phyloP scores from a whole-genome alignment of 2,888 invertebrate species.

The Bombyx huttoni region DNA sequence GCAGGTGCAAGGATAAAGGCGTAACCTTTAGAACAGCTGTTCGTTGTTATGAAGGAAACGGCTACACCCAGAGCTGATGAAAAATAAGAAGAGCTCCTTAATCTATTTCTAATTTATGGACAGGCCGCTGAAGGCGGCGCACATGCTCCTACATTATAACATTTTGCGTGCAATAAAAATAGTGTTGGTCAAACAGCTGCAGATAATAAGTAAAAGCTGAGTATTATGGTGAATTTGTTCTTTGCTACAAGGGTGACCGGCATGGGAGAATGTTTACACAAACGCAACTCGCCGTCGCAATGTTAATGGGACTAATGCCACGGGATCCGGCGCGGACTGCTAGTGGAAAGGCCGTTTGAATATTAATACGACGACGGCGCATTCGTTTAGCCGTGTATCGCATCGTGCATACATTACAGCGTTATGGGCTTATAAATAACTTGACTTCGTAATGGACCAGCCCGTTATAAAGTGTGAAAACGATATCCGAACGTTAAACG shows the following conservation, averaged over 20 bases:
- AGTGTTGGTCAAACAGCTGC: slow-evolving; percentile 30
- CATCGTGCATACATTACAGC: slow-evolving; percentile 40
- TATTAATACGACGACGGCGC: slow-evolving; percentile 49
- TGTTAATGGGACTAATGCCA: slow-evolving; percentile 47
- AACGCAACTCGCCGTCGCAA: slow-evolving; percentile 31
- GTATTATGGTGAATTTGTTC: slow-evolving; percentile 23
- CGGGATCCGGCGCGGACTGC: slow-evolving; percentile 33
- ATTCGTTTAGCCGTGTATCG: slow-evolving; percentile 38
- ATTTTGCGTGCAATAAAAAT: slow-evolving; percentile 20
- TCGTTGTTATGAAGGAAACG: slow-evolving; percentile 44
- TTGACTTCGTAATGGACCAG: slow-evolving; percentile 20
- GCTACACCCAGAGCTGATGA: slow-evolving; percentile 29
- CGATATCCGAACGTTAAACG: slow-evolving; percentile 14
- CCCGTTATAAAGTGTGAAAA: slow-evolving; percentile 22
- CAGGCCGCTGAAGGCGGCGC: slow-evolving; percentile 16
- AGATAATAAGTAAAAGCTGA: slow-evolving; percentile 14
- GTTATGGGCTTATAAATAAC: slow-evolving; percentile 41
- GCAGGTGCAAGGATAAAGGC: slow-evolving; percentile 62
- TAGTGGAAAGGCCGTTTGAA: slow-evolving; percentile 55
- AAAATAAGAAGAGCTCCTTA: slow-evolving; percentile 34
- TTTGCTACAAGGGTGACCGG: slow-evolving; percentile 27
- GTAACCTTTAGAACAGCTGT: slow-evolving; percentile 66
- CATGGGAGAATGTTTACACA: slow-evolving; percentile 27
- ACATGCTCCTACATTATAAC: slow-evolving; percentile 21
- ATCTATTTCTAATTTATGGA: slow-evolving; percentile 47